Percentiles rank a stretch among this genome's conserved stretches.
Conservation (phyloP, 2,888 invertebrate genomes). For the Lithophane socia region DNA sequence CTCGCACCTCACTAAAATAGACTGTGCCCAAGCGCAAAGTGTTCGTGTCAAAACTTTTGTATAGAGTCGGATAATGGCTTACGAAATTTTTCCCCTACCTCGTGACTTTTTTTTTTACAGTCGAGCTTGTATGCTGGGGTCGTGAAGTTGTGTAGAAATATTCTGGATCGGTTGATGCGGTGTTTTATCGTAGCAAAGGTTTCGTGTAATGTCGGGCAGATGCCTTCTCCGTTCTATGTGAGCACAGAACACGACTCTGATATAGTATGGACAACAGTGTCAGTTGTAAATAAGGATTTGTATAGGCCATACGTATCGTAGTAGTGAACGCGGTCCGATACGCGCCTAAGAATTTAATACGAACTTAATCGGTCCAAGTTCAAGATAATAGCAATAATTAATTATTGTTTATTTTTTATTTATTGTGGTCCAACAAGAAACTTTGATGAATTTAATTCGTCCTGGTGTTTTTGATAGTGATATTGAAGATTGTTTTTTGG, state of each 20-base stretch:
- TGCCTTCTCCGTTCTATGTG: slow-evolving; percentile 86
- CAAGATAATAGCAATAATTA: slow-evolving; percentile 67
- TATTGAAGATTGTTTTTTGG: slow-evolving; percentile 81
- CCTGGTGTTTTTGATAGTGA: slow-evolving; percentile 80
- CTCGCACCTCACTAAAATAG: slow-evolving; percentile 89
- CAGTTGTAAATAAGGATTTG: slow-evolving; percentile 91
- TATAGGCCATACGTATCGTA: slow-evolving; percentile 89
- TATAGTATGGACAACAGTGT: slow-evolving; percentile 88
- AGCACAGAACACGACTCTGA: slow-evolving; percentile 82
- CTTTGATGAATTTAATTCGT: slow-evolving; percentile 77
- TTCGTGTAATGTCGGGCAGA: slow-evolving; percentile 81
- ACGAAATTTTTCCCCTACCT: slow-evolving; percentile 90
- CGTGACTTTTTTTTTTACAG: slow-evolving; percentile 88
- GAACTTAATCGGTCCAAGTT: slow-evolving; percentile 72
- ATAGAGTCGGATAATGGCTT: slow-evolving; percentile 88
- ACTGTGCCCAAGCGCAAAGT: slow-evolving; percentile 90
- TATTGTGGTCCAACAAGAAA: slow-evolving; percentile 84
- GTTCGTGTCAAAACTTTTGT: slow-evolving; percentile 90
- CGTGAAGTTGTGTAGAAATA: slow-evolving; percentile 88
- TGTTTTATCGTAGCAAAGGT: slow-evolving; percentile 80
- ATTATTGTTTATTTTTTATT: slow-evolving; percentile 65
- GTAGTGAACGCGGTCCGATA: slow-evolving; percentile 81
- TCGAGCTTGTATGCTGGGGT: slow-evolving; percentile 86
- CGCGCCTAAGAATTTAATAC: slow-evolving; percentile 75
- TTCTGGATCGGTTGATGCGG: slow-evolving; percentile 82